Evolutionary conservation across 2,797 vertebrate species (phyloP), one percentile per base, ranked within the genome.

Genomic region (Perodicticus potto): DNA sequence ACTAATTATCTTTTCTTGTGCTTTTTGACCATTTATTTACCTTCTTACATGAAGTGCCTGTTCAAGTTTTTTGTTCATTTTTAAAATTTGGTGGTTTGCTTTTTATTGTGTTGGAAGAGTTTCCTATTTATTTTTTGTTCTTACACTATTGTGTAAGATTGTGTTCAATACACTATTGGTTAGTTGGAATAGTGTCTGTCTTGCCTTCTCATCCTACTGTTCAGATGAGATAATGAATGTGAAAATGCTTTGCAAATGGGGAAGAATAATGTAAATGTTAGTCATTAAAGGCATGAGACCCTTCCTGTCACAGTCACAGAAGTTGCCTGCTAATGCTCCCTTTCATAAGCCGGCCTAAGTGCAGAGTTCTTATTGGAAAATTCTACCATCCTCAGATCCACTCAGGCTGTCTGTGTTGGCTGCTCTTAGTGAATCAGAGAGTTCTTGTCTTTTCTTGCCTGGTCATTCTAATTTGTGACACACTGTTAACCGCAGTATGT

Each of bases 391-490:
- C 49, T 3, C 16, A 0, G 10, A 81, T 59, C 32, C 70, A 59
- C 19, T 12, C 9, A n/a, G 61, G 29, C 27, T 2, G 0, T 82
- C 29, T 27, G 20, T 63, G 89, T 43, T 25, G 77, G 20, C 49
- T 19, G 11, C 43, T 53, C 10, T 70, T 83, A 78, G 77, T 77
- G 63, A 90, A 40, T 65, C 19, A 78, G 81, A 92, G n/a, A 45
- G 34, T 2, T 40, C 94, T 86, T 73, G 63, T 84, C 69, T 93
- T 89, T 84, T 94, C 49, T 78, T 65, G 83, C 76, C 74, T 45
- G 25, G 40, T 96, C 76, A 85, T 76, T 78, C 43, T 91, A 76
- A 76, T 96, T 83, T 63, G 76, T 95, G 93, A 96, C 89, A 94
- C 61, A 53, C 4, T 5, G 7, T 65, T 22, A 73, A 85, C 89